Evolutionary conservation across 2,797 vertebrate genomes (phyloP).

Genomic region (Lacerta agilis): DNA sequence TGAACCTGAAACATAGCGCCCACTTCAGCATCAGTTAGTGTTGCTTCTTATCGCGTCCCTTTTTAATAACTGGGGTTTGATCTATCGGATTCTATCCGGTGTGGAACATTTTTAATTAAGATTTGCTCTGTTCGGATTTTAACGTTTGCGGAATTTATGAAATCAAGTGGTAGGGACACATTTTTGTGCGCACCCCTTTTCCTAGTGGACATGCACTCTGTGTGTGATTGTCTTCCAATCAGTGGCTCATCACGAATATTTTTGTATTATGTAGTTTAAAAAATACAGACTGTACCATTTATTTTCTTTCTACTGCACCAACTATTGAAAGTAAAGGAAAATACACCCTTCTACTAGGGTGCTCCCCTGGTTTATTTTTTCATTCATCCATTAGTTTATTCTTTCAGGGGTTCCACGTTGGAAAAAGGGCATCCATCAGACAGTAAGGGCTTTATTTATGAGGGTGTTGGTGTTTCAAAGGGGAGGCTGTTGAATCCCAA

Average conservation of each 20-base stretch:
- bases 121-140: slow-evolving; percentile 23
- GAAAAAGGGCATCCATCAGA: slow-evolving; percentile 72
- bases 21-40: not conserved
- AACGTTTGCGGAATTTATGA: slow-evolving; percentile 69
- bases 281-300: slow-evolving; percentile 66
- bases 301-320: slow-evolving; percentile 68
- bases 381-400: slow-evolving; percentile 75
- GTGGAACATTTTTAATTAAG: slow-evolving; percentile 66
- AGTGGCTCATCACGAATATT: slow-evolving; percentile 37
- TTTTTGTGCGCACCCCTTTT: slow-evolving; percentile 24
- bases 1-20: slow-evolving; percentile 39
- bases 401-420: slow-evolving; percentile 72
- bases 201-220: slow-evolving; percentile 10
- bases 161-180: slow-evolving; percentile 61
- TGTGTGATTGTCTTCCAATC: slow-evolving; percentile 21
- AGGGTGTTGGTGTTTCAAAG: slow-evolving; percentile 69
- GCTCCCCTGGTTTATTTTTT: slow-evolving; percentile 74
- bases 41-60: slow-evolving; percentile 66
- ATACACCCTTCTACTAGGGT: slow-evolving; percentile 61
- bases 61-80: slow-evolving; percentile 70
- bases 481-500: slow-evolving; percentile 70
- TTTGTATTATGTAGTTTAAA: slow-evolving; percentile 53
- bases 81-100: slow-evolving; percentile 66
- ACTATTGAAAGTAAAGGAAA: slow-evolving; percentile 73
- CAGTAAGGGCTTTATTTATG: slow-evolving; percentile 77